These are phyloP conservation scores for Oikopleura dioica DNA, from an alignment of 23 tunicate genomes.

Conservation along the genomic window DNA sequence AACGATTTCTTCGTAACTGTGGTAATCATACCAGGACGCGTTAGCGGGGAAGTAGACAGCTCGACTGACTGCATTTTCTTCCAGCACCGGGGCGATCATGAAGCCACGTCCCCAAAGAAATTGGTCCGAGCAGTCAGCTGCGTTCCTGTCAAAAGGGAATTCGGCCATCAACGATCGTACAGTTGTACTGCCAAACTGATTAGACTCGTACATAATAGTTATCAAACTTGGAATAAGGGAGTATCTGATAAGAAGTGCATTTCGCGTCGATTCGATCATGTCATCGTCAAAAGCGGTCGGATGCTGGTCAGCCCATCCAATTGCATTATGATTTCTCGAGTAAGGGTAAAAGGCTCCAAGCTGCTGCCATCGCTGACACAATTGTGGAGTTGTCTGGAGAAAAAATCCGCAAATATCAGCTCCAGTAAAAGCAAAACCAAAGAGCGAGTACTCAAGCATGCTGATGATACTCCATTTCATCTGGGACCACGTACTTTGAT, in stretches of 20 bases:
- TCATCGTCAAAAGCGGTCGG: constrained; percentile 51
- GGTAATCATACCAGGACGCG: background rate
- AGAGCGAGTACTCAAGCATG: constrained; percentile 86
- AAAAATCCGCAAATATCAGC: constrained; percentile 97
- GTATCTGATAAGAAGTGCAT: background rate
- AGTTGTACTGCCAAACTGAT: background rate
- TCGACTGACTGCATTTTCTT: background rate
- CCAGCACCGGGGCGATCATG: constrained; percentile 2
- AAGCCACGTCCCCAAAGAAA: background rate
- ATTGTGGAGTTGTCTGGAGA: constrained; percentile 26
- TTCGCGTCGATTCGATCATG: constrained; percentile 23
- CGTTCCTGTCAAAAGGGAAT: background rate
- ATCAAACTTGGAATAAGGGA: background rate
- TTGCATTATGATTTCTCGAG: constrained; percentile 71
- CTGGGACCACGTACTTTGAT: constrained; percentile 51
- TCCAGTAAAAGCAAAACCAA: constrained; percentile 82
- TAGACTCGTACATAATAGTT: background rate
- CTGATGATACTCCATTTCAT: constrained; percentile 56
- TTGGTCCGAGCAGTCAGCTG: background rate
- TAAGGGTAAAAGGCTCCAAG: constrained; percentile 88
- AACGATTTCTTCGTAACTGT: background rate
- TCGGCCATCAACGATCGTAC: constrained; percentile 6
- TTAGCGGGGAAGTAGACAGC: background rate
- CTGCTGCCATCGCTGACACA: constrained; percentile 80
- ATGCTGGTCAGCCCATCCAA: constrained; percentile 56